phyloP scores from a whole-genome alignment of 2,113 vertebrate genomes.

The Microtus montanus region DNA sequence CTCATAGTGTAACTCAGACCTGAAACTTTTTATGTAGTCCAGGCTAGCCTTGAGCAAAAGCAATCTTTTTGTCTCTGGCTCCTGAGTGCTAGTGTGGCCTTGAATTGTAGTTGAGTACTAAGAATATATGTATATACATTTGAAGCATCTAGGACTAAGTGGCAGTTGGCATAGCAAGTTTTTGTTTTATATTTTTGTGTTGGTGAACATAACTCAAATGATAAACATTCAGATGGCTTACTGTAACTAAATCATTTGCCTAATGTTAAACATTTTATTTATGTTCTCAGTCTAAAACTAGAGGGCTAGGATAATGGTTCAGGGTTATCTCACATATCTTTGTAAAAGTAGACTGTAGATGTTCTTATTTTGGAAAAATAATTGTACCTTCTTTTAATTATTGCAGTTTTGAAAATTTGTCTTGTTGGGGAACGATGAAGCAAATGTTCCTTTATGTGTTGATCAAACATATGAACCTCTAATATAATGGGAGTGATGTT shows the following conservation, averaged over 20 bases:
- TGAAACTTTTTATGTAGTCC: not conserved
- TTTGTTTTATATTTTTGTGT: not conserved
- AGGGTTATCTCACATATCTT: not conserved
- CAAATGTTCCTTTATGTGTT: conserved; percentile 32
- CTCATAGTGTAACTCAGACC: not conserved
- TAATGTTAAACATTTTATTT: conserved; percentile 25
- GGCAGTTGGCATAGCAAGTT: not conserved
- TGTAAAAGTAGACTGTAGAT: not conserved
- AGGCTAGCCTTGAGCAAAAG: not conserved
- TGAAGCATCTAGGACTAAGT: conserved; percentile 19
- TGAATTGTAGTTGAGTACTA: conserved; percentile 50
- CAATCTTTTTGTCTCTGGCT: not conserved
- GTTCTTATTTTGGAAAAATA: conserved; percentile 41
- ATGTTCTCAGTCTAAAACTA: conserved; percentile 36
- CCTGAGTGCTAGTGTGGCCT: not conserved
- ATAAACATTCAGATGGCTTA: conserved; percentile 15
- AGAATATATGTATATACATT: not conserved
- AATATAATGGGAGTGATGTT: not conserved
- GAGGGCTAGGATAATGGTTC: not conserved
- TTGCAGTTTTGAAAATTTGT: conserved; percentile 11
- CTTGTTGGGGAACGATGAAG: conserved; percentile 31
- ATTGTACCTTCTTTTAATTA: conserved; percentile 50
- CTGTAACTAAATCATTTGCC: conserved; percentile 13
- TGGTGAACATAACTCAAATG: conserved; percentile 50
- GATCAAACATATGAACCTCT: conserved; percentile 11